Conservation (phyloP, 2,888 invertebrate species). For the Neoascia interrupta region DNA sequence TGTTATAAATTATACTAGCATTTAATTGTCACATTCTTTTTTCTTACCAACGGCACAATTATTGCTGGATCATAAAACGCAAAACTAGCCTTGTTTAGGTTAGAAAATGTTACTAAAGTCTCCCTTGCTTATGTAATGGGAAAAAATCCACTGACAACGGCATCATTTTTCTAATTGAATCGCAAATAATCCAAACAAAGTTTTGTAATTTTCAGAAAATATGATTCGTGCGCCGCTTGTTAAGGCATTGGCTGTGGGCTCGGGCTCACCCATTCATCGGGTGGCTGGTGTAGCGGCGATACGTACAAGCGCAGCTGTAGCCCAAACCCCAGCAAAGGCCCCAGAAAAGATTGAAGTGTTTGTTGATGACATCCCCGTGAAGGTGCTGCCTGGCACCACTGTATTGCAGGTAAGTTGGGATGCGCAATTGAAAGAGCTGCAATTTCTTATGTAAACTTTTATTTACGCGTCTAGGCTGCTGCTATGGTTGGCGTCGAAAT, state of each 20-base stretch:
- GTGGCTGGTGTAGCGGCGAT: slow-evolving; percentile 79
- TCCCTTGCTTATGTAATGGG: slow-evolving; percentile 69
- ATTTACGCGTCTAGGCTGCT: slow-evolving; percentile 91
- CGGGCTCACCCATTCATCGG: slow-evolving; percentile 77
- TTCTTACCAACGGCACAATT: not conserved
- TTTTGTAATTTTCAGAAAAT: slow-evolving; percentile 66
- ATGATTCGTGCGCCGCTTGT: slow-evolving; percentile 90
- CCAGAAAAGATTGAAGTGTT: slow-evolving; percentile 95
- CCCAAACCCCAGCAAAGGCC: slow-evolving; percentile 80
- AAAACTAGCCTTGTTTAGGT: slow-evolving; percentile 43
- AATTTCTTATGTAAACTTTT: slow-evolving; percentile 10
- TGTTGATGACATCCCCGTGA: slow-evolving; percentile 96
- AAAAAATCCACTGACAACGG: slow-evolving; percentile 44
- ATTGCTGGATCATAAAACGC: not conserved
- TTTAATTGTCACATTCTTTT: not conserved
- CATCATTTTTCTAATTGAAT: slow-evolving; percentile 14
- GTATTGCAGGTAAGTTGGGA: slow-evolving; percentile 92
- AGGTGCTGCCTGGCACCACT: slow-evolving; percentile 97
- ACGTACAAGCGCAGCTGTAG: slow-evolving; percentile 80
- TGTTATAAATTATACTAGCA: not conserved
- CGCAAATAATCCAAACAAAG: slow-evolving; percentile 1
- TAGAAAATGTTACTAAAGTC: slow-evolving; percentile 50
- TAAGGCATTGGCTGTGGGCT: slow-evolving; percentile 82
- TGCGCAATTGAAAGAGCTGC: not conserved
- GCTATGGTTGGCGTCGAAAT: slow-evolving; percentile 98